Base-by-base conservation (phyloP, 2,113 vertebrate species). In the Sarotherodon lohbergeri region DNA sequence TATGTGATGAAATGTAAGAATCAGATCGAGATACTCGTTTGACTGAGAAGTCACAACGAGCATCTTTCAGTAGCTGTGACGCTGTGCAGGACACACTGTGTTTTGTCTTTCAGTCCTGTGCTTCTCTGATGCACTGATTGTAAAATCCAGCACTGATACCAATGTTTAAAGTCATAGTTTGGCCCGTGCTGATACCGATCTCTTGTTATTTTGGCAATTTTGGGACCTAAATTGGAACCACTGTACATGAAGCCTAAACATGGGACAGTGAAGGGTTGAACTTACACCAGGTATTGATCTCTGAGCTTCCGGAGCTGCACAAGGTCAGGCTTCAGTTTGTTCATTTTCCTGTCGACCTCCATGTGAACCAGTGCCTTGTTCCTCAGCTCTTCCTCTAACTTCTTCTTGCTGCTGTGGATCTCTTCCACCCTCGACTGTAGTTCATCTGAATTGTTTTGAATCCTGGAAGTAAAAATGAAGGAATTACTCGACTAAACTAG, bases 241-340 rank as follows among this genome's bases (percentile, higher is more conserved):
- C 66, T 71, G 13, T 46, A 46, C 13, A 73, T 27, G 41, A 73
- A 73, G 41, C 68, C 73, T 4, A 50, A 78, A 78, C 16, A 13
- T 13, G 73, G 46, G 73, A 50, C 43, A 32, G 22, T 50, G 43
- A 78, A 78, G 46, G 73, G 46, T 78, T 59, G 2, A 29, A 95
- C 98, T 95, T 92, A 99, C 99, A 98, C 97, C 89, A 99, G 96
- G 94, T 99, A 99, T 48, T 99, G 99, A 96, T 99, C 98, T 97
- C 98, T 97, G 36, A 98, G 98, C 95, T 98, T 99, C 91, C 97
- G 97, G 89, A 99, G 97, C 90, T 99, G 98, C 94, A 99, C 97
- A 76, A 99, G 97, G 91, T 99, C 98, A 4, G 98, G 98, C 80
- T 98, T 99, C 88, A 99, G 98, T 96, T 97, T 98, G 94, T 98